A percentile compares a stretch with the other conserved stretches of the same genome.
These are phyloP conservation scores for Frieseomelitta varia DNA, from an alignment of 1,140 invertebrate species.

Conservation along the genomic window DNA sequence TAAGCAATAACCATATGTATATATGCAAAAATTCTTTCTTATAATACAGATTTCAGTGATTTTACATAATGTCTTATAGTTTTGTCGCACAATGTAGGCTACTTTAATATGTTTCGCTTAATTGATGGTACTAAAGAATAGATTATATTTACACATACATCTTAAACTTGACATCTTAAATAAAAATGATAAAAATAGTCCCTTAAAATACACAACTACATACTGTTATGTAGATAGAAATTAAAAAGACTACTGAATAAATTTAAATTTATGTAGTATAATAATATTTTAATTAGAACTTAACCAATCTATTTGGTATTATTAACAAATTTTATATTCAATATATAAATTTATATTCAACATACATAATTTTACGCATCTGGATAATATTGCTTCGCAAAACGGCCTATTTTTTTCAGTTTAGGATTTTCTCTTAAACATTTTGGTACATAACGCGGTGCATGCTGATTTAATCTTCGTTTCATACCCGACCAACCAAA, in stretches of 20 bases:
- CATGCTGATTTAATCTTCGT: constrained; percentile 85
- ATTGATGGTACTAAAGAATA: neutral
- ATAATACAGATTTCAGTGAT: too few species aligned
- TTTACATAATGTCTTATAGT: too few species aligned
- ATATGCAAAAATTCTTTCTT: too few species aligned
- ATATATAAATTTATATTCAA: neutral
- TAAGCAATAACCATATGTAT: too few species aligned
- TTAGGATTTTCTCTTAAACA: constrained; percentile 83
- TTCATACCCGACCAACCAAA: constrained; percentile 83
- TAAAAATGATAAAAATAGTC: neutral
- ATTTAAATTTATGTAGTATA: neutral
- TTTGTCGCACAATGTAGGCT: too few species aligned
- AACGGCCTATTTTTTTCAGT: constrained; percentile 81
- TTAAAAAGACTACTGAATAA: neutral
- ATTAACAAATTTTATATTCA: constrained; percentile 2
- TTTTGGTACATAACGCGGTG: constrained; percentile 87
- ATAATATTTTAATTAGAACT: neutral
- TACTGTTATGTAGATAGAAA: neutral
- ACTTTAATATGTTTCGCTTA: too few species aligned
- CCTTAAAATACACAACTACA: neutral
- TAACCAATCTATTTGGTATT: constrained; percentile 4
- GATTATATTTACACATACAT: neutral
- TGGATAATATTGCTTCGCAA: constrained; percentile 85
- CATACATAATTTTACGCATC: constrained; percentile 46
- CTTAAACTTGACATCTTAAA: too few species aligned